Percentiles rank a stretch among this genome's conserved stretches.
phyloP scores from a whole-genome alignment of 2,888 invertebrate genomes.

The Cremastinae sp. region DNA sequence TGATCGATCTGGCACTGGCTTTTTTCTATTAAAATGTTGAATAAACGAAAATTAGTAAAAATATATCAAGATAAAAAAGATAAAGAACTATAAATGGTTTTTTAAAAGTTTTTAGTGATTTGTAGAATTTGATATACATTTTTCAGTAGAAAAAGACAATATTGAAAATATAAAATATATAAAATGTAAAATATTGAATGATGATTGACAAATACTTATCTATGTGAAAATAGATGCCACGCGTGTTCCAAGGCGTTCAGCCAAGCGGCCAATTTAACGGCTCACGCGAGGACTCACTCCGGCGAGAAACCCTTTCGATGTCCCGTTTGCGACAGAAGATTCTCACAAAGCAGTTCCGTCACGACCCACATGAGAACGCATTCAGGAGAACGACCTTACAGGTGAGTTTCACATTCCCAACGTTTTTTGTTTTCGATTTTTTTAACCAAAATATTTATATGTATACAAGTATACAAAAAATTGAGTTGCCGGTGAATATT shows the following conservation, averaged over 20 bases:
- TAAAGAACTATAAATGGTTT: no score
- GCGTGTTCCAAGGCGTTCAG: conserved; percentile 98
- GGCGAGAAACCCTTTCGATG: conserved; percentile 99
- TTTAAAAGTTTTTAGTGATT: no score
- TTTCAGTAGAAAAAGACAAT: neutral
- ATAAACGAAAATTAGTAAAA: no score
- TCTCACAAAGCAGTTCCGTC: conserved; percentile 96
- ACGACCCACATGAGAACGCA: conserved; percentile 99
- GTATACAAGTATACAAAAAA: no score
- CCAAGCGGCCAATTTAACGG: conserved; percentile 98
- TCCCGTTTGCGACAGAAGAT: conserved; percentile 97
- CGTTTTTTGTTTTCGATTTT: no score
- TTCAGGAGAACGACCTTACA: conserved; percentile 98
- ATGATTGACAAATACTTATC: conserved; percentile 25
- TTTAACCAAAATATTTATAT: no score
- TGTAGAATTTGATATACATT: neutral
- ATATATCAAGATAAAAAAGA: no score
- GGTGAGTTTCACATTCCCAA: conserved; percentile 77
- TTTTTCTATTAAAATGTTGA: no score
- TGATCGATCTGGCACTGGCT: no score
- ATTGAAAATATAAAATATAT: conserved; percentile 8
- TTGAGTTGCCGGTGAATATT: no score
- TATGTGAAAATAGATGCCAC: conserved; percentile 83
- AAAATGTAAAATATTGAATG: neutral
- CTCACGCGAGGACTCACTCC: conserved; percentile 96